Conservation (phyloP, 2,888 invertebrate species). For the Dasysyrphus tricinctus region DNA sequence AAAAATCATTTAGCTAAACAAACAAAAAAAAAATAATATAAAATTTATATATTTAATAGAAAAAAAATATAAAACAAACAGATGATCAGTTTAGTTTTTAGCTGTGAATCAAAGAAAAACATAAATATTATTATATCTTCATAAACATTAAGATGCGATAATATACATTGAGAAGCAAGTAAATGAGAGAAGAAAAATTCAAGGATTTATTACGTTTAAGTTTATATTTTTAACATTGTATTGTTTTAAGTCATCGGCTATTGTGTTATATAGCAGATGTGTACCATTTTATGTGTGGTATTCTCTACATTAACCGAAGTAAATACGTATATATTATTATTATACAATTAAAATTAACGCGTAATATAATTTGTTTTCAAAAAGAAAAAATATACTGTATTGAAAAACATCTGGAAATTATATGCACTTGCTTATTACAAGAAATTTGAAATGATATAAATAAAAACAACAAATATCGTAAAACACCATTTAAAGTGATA, state of each 20-base stretch:
- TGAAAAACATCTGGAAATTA: conserved; percentile 18
- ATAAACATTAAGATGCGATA: conserved; percentile 26
- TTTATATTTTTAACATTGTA: conserved; percentile 41
- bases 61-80: conserved; percentile 18
- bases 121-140: not conserved
- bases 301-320: conserved; percentile 53
- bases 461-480: conserved; percentile 4
- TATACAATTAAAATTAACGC: conserved; percentile 22
- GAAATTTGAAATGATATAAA: conserved; percentile 28
- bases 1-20: conserved; percentile 40
- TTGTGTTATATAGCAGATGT: conserved; percentile 36
- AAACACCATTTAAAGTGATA: conserved; percentile 67
- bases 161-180: conserved; percentile 7
- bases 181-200: conserved; percentile 23
- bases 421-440: conserved; percentile 43
- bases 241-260: conserved; percentile 30
- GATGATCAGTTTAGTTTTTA: conserved; percentile 30
- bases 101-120: conserved; percentile 36
- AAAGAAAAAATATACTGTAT: conserved; percentile 2
- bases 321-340: conserved; percentile 43
- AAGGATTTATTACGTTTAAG: conserved; percentile 54
- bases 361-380: conserved; percentile 32
- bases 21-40: conserved; percentile 24
- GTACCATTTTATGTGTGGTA: conserved; percentile 52
- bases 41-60: conserved; percentile 38